These are phyloP conservation scores for Telmatherina bonti DNA, from an alignment of 2,797 vertebrate genomes.

Conservation along the genomic window DNA sequence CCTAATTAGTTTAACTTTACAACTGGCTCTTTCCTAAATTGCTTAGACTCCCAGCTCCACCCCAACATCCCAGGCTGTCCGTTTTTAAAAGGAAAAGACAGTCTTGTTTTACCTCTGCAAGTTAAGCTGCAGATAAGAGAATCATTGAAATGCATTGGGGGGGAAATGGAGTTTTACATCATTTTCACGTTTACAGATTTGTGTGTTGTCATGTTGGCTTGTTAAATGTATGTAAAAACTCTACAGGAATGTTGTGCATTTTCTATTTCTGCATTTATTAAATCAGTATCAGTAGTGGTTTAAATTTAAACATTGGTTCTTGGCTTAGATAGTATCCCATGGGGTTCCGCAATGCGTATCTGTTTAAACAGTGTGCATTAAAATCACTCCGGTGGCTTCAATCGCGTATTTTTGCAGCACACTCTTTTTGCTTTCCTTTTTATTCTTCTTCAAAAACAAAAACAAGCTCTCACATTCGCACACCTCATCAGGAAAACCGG, in stretches of 20 bases:
- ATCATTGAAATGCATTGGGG: constrained; percentile 14
- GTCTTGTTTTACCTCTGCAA: constrained; percentile 25
- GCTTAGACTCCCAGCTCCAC: neutral
- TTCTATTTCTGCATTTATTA: neutral
- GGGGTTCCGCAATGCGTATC: neutral
- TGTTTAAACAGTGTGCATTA: constrained; percentile 3
- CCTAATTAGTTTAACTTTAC: constrained; percentile 62
- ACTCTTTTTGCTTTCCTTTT: constrained; percentile 9
- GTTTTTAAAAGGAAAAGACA: constrained; percentile 19
- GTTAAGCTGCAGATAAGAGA: constrained; percentile 24
- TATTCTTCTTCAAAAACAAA: neutral
- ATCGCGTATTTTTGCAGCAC: neutral
- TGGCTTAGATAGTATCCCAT: neutral
- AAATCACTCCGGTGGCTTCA: neutral
- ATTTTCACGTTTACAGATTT: neutral
- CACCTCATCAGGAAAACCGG: neutral
- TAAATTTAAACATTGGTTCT: neutral
- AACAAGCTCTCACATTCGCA: neutral
- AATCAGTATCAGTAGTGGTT: neutral
- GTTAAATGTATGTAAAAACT: neutral
- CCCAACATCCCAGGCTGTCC: constrained; percentile 34
- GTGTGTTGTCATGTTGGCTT: neutral
- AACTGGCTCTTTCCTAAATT: constrained; percentile 59
- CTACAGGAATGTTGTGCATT: neutral
- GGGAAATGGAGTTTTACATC: constrained; percentile 1